Evolutionary conservation across 2,888 invertebrate species (phyloP).

Genomic region (Octonoba sinensis): DNA sequence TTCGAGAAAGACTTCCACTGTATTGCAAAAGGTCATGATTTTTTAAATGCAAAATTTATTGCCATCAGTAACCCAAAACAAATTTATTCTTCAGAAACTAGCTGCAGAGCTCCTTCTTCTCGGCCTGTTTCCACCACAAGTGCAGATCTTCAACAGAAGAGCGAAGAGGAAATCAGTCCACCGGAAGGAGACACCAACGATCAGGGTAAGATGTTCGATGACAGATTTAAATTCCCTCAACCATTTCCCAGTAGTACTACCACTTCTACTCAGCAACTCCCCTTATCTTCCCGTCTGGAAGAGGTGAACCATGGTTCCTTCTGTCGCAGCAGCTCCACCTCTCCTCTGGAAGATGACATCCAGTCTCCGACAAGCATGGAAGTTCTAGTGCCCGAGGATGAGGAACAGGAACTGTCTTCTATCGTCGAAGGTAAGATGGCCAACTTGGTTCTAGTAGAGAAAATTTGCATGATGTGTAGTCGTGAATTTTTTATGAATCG

Average conservation of each 20-base stretch:
- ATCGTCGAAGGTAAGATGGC: conserved; percentile 56
- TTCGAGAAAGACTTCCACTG: too few relatives aligned
- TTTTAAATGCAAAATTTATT: too few relatives aligned
- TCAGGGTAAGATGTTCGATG: conserved; percentile 78
- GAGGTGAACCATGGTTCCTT: conserved; percentile 58
- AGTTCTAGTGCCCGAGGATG: conserved; percentile 54
- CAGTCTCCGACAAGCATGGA: conserved; percentile 62
- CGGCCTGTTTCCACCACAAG: background rate
- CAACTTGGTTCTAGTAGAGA: background rate
- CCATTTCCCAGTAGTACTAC: conserved; percentile 58
- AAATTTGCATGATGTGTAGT: background rate
- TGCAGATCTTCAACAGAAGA: background rate
- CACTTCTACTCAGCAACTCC: conserved; percentile 37
- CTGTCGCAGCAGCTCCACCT: conserved; percentile 58
- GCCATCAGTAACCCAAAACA: too few relatives aligned
- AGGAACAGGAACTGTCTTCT: conserved; percentile 58
- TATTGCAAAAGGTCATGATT: too few relatives aligned
- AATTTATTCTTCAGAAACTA: background rate
- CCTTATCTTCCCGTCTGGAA: conserved; percentile 48
- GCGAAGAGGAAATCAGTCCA: background rate
- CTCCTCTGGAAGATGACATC: conserved; percentile 58
- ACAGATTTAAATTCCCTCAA: conserved; percentile 45
- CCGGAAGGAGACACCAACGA: conserved; percentile 73
- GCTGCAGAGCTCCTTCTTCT: background rate
- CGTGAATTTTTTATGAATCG: background rate